Conservation (phyloP, 1,140 invertebrate species). For the Coboldia fuscipes region DNA sequence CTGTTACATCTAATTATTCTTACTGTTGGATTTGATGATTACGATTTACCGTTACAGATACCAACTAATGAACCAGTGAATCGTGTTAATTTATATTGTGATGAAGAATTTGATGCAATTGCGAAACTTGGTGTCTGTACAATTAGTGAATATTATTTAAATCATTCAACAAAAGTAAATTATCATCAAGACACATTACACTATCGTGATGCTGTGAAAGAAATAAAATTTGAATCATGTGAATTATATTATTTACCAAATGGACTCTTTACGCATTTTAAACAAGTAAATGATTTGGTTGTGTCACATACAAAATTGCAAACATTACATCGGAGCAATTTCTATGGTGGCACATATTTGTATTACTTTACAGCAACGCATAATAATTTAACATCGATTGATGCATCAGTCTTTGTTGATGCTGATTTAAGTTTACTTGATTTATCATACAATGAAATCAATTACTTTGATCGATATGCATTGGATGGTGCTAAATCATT, state of each 20-base stretch:
- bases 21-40: too few species aligned
- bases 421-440: constrained; percentile 15
- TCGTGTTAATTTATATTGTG: too few species aligned
- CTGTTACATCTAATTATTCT: too few species aligned
- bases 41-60: too few species aligned
- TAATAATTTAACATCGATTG: constrained; percentile 15
- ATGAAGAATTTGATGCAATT: too few species aligned
- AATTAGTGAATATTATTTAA: constrained; percentile 14
- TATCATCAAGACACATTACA: constrained; percentile 5
- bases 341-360: constrained; percentile 13
- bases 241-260: constrained; percentile 16
- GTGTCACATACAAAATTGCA: constrained; percentile 14
- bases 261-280: constrained; percentile 15
- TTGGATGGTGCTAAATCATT: constrained; percentile 13
- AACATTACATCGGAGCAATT: constrained; percentile 15
- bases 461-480: constrained; percentile 11
- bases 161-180: constrained; percentile 15
- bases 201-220: constrained; percentile 13
- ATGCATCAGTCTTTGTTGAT: constrained; percentile 16
- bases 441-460: constrained; percentile 13
- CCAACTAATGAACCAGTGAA: too few species aligned
- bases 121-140: too few species aligned
- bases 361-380: constrained; percentile 13
- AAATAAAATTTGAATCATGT: constrained; percentile 20
- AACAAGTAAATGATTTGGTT: constrained; percentile 13